Evolutionary conservation across 2,797 vertebrate genomes (phyloP).

Genomic region (Galago senegalensis): DNA sequence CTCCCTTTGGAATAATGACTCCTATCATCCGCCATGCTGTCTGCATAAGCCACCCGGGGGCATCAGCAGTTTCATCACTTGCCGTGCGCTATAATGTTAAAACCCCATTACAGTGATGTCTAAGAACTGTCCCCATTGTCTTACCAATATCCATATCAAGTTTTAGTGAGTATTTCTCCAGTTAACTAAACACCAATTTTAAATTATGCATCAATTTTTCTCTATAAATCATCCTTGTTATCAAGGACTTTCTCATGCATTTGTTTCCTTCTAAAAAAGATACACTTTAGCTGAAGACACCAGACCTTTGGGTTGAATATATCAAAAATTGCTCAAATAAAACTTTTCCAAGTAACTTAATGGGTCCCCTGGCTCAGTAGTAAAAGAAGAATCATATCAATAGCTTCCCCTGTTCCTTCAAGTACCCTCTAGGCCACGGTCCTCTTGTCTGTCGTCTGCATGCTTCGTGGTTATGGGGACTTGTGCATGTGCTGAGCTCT

Average conservation of each 20-base stretch:
- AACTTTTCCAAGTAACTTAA: neutral
- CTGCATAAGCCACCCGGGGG: neutral
- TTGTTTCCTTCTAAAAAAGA: neutral
- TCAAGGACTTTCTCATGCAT: neutral
- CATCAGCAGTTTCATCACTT: neutral
- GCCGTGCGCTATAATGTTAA: neutral
- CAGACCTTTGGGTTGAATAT: conserved; percentile 17
- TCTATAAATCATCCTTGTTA: neutral
- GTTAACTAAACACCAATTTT: neutral
- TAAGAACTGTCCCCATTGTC: neutral
- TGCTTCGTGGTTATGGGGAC: conserved; percentile 39
- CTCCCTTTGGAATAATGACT: neutral
- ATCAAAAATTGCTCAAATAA: neutral
- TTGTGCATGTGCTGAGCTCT: conserved; percentile 83
- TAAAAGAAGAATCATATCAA: neutral
- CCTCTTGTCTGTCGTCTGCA: conserved; percentile 52
- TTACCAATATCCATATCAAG: neutral
- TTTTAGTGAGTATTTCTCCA: neutral
- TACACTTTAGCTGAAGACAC: neutral
- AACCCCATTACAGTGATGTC: neutral
- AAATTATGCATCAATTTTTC: neutral
- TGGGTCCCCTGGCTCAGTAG: neutral
- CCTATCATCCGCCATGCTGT: neutral
- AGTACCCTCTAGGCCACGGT: neutral
- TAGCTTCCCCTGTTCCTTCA: neutral